Conservation (phyloP, 2,888 invertebrate genomes). For the Fabriciana adippe region DNA sequence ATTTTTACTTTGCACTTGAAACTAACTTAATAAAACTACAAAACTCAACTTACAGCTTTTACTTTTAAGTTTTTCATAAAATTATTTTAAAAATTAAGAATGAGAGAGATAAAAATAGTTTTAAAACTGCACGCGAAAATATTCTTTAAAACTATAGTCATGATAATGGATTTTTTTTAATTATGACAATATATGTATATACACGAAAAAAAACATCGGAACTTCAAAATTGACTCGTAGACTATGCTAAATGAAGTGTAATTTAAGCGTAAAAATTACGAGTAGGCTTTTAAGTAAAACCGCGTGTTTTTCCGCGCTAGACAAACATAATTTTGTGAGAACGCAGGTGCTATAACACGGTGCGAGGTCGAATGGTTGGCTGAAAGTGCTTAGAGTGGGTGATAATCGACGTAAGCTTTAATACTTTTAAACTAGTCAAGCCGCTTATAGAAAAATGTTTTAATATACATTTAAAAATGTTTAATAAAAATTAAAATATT, state of each 20-base stretch:
- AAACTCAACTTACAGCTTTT: neutral
- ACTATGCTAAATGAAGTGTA: neutral
- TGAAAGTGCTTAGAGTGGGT: conserved; percentile 25
- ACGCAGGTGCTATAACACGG: conserved; percentile 42
- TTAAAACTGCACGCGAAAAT: conserved; percentile 11
- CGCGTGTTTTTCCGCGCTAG: conserved; percentile 6
- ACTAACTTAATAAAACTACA: neutral
- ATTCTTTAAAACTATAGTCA: neutral
- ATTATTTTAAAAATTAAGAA: neutral
- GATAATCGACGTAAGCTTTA: conserved; percentile 36
- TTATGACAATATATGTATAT: neutral
- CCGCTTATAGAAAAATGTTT: neutral
- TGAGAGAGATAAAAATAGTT: neutral
- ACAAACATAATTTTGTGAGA: conserved; percentile 28
- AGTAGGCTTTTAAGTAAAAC: neutral
- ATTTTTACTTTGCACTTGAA: neutral
- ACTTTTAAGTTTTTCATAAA: neutral
- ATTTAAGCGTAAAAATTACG: neutral
- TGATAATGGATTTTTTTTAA: neutral
- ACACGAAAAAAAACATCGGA: neutral
- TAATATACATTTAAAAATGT: neutral
- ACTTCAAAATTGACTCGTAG: neutral
- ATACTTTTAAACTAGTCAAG: conserved; percentile 11
- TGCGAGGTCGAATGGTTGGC: conserved; percentile 24
- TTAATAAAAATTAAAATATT: neutral